phyloP scores from a whole-genome alignment of 2,113 vertebrate genomes.

The Esox niger region DNA sequence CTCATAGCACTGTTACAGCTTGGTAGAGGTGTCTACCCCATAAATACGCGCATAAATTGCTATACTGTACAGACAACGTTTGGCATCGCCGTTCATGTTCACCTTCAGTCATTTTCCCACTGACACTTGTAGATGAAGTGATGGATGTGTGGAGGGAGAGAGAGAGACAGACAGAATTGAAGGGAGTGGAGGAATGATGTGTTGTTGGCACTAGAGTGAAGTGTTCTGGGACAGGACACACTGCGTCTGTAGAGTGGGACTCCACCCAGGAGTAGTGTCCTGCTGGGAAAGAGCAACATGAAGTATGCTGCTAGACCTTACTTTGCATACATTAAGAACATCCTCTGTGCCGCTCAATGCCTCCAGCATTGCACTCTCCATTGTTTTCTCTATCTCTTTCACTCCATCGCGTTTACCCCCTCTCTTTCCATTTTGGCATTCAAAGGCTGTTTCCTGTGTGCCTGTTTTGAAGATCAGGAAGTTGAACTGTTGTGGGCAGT shows the following conservation, averaged over 20 bases:
- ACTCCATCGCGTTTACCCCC: too few relatives aligned
- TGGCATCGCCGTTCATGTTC: slow-evolving; percentile 39
- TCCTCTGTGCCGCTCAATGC: neutral
- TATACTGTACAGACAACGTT: slow-evolving; percentile 21
- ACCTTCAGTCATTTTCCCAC: slow-evolving; percentile 24
- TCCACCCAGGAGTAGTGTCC: too few relatives aligned
- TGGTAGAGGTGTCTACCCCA: too few relatives aligned
- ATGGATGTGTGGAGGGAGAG: slow-evolving; percentile 3
- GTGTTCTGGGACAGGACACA: neutral
- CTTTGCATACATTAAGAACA: neutral
- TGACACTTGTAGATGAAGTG: slow-evolving; percentile 29
- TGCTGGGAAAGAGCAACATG: too few relatives aligned
- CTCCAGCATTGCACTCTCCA: neutral
- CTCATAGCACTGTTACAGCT: neutral
- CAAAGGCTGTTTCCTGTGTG: neutral
- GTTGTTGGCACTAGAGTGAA: too few relatives aligned
- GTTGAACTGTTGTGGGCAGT: neutral
- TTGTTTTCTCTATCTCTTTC: neutral
- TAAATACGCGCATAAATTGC: too few relatives aligned
- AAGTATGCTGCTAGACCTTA: too few relatives aligned
- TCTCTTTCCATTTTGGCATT: neutral
- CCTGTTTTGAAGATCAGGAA: neutral
- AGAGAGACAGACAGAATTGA: slow-evolving; percentile 13
- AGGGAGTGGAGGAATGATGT: too few relatives aligned
- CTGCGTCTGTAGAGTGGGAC: neutral